Evolutionary conservation across 2,797 vertebrate species (phyloP).

Genomic region (Limosa lapponica): DNA sequence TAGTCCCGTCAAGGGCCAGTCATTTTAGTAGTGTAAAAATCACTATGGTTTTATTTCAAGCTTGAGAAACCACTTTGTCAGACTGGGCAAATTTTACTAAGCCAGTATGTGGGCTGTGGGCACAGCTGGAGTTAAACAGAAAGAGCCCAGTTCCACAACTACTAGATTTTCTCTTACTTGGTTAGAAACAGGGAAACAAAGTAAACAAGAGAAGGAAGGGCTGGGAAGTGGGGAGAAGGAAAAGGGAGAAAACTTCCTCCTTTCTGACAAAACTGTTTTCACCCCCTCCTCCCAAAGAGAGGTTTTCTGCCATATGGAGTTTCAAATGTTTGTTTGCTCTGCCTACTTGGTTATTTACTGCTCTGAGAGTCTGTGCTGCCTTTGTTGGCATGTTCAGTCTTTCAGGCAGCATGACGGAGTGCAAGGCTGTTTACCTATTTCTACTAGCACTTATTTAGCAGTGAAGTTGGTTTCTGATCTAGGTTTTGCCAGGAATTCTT

Average conservation of each 20-base stretch:
- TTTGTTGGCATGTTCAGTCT: constrained; percentile 36
- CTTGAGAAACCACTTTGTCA: constrained; percentile 52
- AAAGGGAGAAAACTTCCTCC: constrained; percentile 14
- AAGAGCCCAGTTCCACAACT: constrained; percentile 52
- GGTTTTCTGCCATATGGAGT: not conserved
- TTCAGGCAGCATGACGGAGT: not conserved
- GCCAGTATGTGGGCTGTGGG: constrained; percentile 38
- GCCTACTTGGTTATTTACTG: constrained; percentile 34
- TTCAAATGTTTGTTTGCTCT: constrained; percentile 55
- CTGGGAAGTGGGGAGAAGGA: constrained; percentile 35
- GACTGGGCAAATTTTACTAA: constrained; percentile 43
- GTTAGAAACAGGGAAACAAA: constrained; percentile 35
- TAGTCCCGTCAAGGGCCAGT: not conserved
- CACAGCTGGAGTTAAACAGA: constrained; percentile 54
- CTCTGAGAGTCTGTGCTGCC: constrained; percentile 46
- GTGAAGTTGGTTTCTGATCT: not conserved
- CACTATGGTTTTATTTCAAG: constrained; percentile 49
- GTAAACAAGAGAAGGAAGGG: constrained; percentile 41
- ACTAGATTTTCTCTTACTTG: constrained; percentile 31
- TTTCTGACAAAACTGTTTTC: constrained; percentile 6
- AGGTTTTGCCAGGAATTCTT: not conserved
- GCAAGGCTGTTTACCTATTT: constrained; percentile 27
- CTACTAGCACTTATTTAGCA: constrained; percentile 37
- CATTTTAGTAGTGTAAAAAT: constrained; percentile 53
- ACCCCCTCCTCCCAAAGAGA: not conserved